Base-by-base conservation (phyloP, 2,113 vertebrate genomes). In the Syngnathoides biaculeatus region DNA sequence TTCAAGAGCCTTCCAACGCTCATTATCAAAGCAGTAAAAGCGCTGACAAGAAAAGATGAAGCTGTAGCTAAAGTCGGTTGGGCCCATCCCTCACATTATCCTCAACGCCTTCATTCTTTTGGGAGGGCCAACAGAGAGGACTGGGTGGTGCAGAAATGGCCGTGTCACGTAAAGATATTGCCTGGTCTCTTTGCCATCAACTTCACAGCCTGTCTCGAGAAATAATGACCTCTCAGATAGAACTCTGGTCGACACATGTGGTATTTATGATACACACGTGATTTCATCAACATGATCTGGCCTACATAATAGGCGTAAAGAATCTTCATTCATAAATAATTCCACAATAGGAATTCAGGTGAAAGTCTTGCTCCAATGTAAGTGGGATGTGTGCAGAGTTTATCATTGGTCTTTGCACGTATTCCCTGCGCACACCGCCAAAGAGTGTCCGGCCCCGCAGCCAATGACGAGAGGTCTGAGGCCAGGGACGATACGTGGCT, bases 381-480 rank as follows among this genome's bases (percentile, higher is more conserved):
- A 64, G 64, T 64, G 64, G 55, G 67, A 64, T 39, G 14, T 1
- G 20, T 42, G 68, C 66, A 58, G 73, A 71, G 59, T 65, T 72
- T 63, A 38, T 35, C 30, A 59, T 14, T 56, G 39, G 75, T 59
- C 56, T 45, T 11, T 48, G 42, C 58, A 26, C 9, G 71, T 66
- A 8, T 56, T 73, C 24, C 35, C 45, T 55, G 84, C 69, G 64
- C 93, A 94, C 64, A 95, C 80, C 45, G 93, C 92, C 87, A 98
- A 83, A 27, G 96, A 97, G 71, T 98, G 95, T 83, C 96, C 96
- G 2, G 95, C 95, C 60, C 96, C 95, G 38, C 95, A 97, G 75
- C 95, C 95, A 81, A 97, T 90, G 26, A 92, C 84, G 70, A 93
- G 78, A 74, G 82, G 84, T 5, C 64, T 60, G 64, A 95, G 86